Conservation (phyloP, 2,113 vertebrate species). For the Propithecus coquereli region DNA sequence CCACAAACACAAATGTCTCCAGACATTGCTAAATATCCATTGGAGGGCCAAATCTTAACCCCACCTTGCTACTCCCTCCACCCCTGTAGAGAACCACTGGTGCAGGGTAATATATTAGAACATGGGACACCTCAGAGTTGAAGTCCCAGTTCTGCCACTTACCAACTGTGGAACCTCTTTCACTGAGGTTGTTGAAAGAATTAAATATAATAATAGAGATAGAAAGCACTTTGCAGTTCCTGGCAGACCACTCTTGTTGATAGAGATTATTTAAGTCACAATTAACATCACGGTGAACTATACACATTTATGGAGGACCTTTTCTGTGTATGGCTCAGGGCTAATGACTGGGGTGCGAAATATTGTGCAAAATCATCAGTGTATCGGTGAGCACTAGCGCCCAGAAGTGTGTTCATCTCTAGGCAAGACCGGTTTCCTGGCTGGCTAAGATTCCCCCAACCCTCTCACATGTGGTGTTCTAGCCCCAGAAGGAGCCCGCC, state of each 20-base stretch:
- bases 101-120: neutral
- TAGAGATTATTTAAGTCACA: neutral
- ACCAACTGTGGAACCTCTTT: neutral
- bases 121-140: neutral
- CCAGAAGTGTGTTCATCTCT: neutral
- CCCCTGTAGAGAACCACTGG: neutral
- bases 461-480: neutral
- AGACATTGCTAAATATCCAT: neutral
- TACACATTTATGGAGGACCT: neutral
- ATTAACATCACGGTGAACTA: neutral
- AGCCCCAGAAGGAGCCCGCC: neutral
- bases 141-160: neutral
- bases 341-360: neutral
- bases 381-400: neutral
- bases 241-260: neutral
- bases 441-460: neutral
- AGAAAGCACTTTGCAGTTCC: neutral
- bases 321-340: neutral
- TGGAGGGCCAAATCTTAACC: neutral
- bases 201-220: neutral
- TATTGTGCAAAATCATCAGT: neutral
- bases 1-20: neutral
- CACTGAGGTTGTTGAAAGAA: neutral
- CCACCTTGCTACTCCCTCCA: no score
- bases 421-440: neutral